Evolutionary conservation across 2,888 invertebrate species (phyloP), one percentile per base, ranked within the genome.

Genomic region (Baccha elongata): DNA sequence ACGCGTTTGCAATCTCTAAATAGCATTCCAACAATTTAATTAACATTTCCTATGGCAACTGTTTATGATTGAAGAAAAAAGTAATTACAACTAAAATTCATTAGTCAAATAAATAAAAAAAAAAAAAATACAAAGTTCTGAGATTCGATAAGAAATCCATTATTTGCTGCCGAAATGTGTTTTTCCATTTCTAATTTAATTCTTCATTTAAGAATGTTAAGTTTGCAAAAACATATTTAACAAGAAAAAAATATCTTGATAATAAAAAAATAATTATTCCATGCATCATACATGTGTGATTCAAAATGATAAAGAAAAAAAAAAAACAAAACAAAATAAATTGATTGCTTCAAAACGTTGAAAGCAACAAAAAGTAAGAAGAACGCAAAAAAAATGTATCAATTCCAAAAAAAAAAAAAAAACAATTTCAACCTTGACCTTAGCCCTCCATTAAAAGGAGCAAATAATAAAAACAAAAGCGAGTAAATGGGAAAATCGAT

Each of bases 401-500:
- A 55, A 2, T 3, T 55, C 23, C 10, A 40, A 55, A 55, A 35
- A 15, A 15, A 11, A 21, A 23, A 48, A 0, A 48, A 48, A 1
- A 2, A n/a, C 3, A 19, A 5, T 26, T 6, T 2, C 15, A 3
- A 58, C 37, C 35, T 40, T 40, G 58, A 58, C 40, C 58, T 58
- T 40, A 52, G 17, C 15, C 15, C 15, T 19, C 2, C 5, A 13
- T 40, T 13, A 13, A 55, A 37, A n/a, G 19, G 3, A n/a, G n/a
- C n/a, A n/a, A n/a, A n/a, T n/a, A 55, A 40, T 15, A 15, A 40
- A 58, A 58, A 13, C 40, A 58, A 55, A 53, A 35, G 32, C 8
- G 2, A 44, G 44, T 44, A 40, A 58, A 58, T 40, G 11, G 3
- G 5, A 58, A 58, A 40, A 58, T 58, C 58, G 26, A 58, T 58